A percentile compares a stretch with the other conserved stretches of the same genome.
These are phyloP conservation scores for Pipistrellus pygmaeus DNA, from an alignment of 2,797 vertebrate species.

Conservation along the genomic window DNA sequence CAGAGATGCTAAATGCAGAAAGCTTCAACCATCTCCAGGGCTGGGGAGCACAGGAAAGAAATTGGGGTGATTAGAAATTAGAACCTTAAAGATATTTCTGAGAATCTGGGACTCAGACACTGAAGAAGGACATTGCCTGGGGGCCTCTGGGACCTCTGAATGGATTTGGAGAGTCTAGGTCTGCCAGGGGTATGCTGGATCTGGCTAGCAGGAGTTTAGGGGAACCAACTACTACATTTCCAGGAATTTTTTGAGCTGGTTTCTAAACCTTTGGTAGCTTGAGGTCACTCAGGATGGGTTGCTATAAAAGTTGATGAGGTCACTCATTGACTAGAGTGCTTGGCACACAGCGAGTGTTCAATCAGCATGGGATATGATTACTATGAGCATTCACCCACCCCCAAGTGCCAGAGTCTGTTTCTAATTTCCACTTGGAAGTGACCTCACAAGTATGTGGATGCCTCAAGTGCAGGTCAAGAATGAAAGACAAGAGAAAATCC, in stretches of 20 bases:
- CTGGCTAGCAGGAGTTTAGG: not conserved
- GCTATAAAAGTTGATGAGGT: not conserved
- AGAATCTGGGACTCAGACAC: not conserved
- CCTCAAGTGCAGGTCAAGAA: not conserved
- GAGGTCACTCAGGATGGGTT: not conserved
- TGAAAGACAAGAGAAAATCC: not conserved
- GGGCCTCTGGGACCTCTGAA: no score
- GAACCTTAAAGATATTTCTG: not conserved
- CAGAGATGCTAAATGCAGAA: not conserved
- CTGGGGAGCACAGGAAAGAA: not conserved
- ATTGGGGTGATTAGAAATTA: not conserved
- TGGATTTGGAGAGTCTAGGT: fast-evolving
- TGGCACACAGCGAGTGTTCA: not conserved
- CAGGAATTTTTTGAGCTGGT: not conserved
- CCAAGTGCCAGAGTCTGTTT: not conserved
- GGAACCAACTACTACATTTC: not conserved
- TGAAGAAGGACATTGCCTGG: not conserved
- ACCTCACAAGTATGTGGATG: not conserved
- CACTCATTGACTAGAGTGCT: not conserved
- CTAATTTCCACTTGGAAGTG: not conserved
- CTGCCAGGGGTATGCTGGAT: not conserved
- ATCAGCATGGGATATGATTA: not conserved
- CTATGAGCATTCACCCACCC: not conserved
- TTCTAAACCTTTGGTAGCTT: not conserved
- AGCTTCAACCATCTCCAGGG: not conserved